phyloP scores from a whole-genome alignment of 2,797 vertebrate genomes.

The Sebastes nivosus region DNA sequence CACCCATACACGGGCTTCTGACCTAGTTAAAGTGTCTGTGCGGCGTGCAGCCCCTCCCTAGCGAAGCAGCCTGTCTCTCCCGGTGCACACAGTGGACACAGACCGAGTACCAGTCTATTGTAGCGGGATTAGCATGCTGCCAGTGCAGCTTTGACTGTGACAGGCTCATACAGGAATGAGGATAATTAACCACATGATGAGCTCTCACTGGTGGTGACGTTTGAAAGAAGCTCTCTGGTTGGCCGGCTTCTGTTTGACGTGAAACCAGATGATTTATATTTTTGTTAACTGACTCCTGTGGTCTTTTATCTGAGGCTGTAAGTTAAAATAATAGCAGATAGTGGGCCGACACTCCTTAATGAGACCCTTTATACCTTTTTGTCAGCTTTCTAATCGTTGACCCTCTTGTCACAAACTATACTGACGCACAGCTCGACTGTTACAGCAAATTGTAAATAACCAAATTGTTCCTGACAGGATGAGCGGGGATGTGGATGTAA shows the following conservation, averaged over 20 bases:
- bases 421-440: not conserved
- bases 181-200: conserved; percentile 69
- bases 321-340: not conserved
- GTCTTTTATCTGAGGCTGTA: not conserved
- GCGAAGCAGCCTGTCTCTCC: conserved; percentile 55
- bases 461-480: conserved; percentile 49
- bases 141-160: conserved; percentile 53
- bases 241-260: conserved; percentile 8
- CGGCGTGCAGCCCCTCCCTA: conserved; percentile 52
- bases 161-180: conserved; percentile 51
- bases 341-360: not conserved
- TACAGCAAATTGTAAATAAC: not conserved
- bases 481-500: conserved; percentile 21
- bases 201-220: conserved; percentile 37
- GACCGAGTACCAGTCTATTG: conserved; percentile 68
- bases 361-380: conserved; percentile 24
- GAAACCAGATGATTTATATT: conserved; percentile 32
- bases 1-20: conserved; percentile 69
- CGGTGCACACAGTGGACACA: conserved; percentile 60
- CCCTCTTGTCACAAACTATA: conserved; percentile 37
- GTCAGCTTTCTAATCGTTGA: conserved; percentile 30
- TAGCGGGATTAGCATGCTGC: conserved; percentile 68
- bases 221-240: conserved; percentile 37
- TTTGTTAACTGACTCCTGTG: not conserved
- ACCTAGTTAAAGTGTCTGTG: conserved; percentile 77